Evolutionary conservation across 1,140 invertebrate species (phyloP).

Genomic region (Bemisia tabaci): DNA sequence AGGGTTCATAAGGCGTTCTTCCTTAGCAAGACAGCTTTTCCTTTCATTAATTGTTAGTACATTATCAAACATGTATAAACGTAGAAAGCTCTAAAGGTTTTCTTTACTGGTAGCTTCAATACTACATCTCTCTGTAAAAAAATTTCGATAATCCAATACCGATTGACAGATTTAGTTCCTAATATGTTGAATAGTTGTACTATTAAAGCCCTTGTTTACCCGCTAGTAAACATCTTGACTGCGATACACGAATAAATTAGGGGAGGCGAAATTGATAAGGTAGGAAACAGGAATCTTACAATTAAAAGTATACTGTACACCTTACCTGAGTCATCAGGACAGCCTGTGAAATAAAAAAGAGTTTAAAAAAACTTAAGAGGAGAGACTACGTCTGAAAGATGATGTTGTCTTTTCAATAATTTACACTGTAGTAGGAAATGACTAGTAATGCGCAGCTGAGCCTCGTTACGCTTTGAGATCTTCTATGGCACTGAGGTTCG

Average conservation of each 20-base stretch:
- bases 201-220: too few species aligned
- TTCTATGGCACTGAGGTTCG: slow-evolving; percentile 44
- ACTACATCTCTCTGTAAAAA: too few species aligned
- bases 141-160: too few species aligned
- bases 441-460: not conserved
- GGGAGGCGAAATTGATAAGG: not conserved
- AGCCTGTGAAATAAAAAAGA: not conserved
- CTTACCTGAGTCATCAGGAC: not conserved
- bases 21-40: too few species aligned
- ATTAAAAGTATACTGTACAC: not conserved
- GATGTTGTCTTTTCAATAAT: not conserved
- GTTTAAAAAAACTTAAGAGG: not conserved
- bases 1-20: too few species aligned
- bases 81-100: too few species aligned
- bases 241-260: not conserved
- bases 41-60: too few species aligned
- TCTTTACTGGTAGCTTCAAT: too few species aligned
- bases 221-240: too few species aligned
- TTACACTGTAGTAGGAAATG: not conserved
- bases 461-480: slow-evolving; percentile 19
- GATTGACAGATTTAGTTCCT: too few species aligned
- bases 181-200: too few species aligned
- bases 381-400: not conserved
- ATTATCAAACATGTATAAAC: too few species aligned
- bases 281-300: not conserved